A percentile compares a stretch with the other conserved stretches of the same genome.
Evolutionary conservation across 2,797 vertebrate genomes (phyloP).

Genomic region (Phalanger gymnotis): DNA sequence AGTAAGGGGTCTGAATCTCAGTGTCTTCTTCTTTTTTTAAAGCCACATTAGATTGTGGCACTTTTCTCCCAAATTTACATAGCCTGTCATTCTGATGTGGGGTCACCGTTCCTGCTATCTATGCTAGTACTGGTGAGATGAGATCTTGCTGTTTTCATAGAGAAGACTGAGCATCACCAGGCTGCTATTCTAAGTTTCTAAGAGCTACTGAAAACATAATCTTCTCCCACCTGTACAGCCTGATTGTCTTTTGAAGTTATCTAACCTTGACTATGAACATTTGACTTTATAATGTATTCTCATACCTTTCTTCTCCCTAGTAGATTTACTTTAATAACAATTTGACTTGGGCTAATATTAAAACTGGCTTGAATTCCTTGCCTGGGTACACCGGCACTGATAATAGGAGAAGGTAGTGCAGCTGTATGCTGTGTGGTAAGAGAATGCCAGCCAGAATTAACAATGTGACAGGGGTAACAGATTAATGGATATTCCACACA

Average conservation of each 20-base stretch:
- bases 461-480: not conserved
- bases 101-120: not conserved
- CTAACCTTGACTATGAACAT: not conserved
- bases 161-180: not conserved
- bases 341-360: conserved; percentile 38
- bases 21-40: not conserved
- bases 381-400: not conserved
- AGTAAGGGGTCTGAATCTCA: not conserved
- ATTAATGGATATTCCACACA: conserved; percentile 29
- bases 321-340: not conserved
- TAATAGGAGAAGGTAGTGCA: conserved; percentile 5
- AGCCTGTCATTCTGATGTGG: not conserved
- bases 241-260: not conserved
- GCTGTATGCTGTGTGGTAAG: not conserved
- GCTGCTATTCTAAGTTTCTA: not conserved
- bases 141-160: not conserved
- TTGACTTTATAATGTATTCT: conserved; percentile 44
- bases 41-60: not conserved
- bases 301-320: conserved; percentile 12
- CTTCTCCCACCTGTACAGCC: not conserved
- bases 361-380: conserved; percentile 35
- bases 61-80: not conserved
- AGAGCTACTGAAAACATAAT: not conserved
- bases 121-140: not conserved
- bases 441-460: not conserved